Evolutionary conservation across 2,113 vertebrate species (phyloP).

Genomic region (Paedocypris sp.): DNA sequence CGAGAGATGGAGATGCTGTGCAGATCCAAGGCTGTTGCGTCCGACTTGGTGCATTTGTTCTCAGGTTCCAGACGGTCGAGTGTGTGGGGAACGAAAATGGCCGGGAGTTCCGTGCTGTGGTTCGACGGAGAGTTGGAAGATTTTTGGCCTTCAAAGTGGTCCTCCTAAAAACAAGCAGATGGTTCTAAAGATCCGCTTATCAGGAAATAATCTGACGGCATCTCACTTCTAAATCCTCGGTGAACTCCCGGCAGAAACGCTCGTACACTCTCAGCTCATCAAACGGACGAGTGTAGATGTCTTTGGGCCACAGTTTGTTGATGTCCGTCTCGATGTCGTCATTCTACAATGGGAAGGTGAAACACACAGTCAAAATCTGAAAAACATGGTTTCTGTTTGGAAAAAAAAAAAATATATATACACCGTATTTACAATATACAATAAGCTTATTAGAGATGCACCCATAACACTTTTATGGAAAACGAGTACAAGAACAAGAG

Average conservation of each 20-base stretch:
- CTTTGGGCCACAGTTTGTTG: constrained; percentile 78
- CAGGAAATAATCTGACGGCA: neutral
- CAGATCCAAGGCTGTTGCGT: constrained; percentile 48
- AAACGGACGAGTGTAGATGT: constrained; percentile 61
- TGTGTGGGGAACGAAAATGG: constrained; percentile 84
- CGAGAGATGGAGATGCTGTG: constrained; percentile 51
- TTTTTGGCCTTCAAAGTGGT: constrained; percentile 62
- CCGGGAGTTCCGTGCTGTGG: constrained; percentile 63
- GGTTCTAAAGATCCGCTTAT: neutral
- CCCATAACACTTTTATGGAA: no score
- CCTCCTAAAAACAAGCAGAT: constrained; percentile 55
- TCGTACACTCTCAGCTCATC: constrained; percentile 89
- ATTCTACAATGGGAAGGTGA: constrained; percentile 62
- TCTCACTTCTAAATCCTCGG: constrained; percentile 85
- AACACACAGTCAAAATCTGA: constrained; percentile 3
- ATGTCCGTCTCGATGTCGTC: constrained; percentile 97
- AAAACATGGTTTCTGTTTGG: neutral
- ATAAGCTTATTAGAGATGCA: no score
- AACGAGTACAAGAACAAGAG: no score
- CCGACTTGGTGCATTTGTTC: constrained; percentile 33
- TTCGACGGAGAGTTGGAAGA: constrained; percentile 29
- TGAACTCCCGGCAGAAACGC: constrained; percentile 82
- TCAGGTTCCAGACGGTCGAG: constrained; percentile 48
- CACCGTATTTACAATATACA: no score
- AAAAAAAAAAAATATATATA: no score